These are phyloP conservation scores for Sinohyriopsis cumingii DNA, from an alignment of 2,888 invertebrate species.

Conservation along the genomic window DNA sequence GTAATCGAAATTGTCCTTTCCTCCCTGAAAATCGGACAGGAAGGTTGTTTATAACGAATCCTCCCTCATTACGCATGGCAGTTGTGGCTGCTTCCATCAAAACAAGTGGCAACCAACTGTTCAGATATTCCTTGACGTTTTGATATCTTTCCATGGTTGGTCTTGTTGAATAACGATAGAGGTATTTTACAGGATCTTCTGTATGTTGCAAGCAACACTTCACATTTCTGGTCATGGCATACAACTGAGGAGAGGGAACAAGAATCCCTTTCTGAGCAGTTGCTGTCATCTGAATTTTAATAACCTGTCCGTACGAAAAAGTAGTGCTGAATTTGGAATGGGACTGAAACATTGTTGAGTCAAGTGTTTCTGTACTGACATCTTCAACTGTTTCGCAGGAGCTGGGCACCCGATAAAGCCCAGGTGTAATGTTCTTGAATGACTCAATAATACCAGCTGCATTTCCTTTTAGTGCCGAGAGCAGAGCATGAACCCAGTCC, in stretches of 20 bases:
- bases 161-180: conserved; percentile 34
- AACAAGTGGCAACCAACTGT: conserved; percentile 46
- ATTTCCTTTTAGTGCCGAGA: no score
- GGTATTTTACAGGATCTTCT: conserved; percentile 30
- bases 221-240: conserved; percentile 28
- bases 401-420: no score
- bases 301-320: conserved; percentile 23
- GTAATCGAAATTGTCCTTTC: conserved; percentile 37
- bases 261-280: conserved; percentile 24
- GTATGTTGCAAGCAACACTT: conserved; percentile 33
- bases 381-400: conserved; percentile 7
- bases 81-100: conserved; percentile 50
- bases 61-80: conserved; percentile 33
- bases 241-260: conserved; percentile 20
- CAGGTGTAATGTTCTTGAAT: no score
- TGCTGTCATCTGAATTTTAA: conserved; percentile 35
- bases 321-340: conserved; percentile 22
- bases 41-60: conserved; percentile 38
- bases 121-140: conserved; percentile 23
- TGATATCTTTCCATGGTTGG: conserved; percentile 25
- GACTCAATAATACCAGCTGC: no score
- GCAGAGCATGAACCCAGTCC: no score
- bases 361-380: conserved; percentile 14
- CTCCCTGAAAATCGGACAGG: conserved; percentile 26
- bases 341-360: neutral